phyloP scores from a whole-genome alignment of 2,888 invertebrate genomes.

The Synergus itoensis region DNA sequence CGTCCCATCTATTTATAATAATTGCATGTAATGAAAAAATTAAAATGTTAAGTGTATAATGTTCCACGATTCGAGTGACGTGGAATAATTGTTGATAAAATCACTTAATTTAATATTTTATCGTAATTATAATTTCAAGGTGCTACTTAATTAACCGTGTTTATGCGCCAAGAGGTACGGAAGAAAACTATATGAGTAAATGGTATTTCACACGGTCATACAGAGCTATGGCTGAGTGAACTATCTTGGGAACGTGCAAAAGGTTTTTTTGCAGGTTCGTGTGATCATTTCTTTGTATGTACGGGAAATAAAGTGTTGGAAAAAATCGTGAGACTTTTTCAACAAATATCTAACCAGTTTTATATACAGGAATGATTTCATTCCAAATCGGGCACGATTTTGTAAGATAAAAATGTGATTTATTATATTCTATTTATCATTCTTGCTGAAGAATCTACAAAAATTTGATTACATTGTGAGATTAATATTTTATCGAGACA shows the following conservation, averaged over 20 bases:
- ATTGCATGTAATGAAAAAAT: neutral
- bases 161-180: slow-evolving; percentile 1
- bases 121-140: slow-evolving; percentile 37
- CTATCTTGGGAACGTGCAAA: slow-evolving; percentile 28
- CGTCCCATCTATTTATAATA: neutral
- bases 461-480: no score
- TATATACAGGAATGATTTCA: no score
- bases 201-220: slow-evolving; percentile 17
- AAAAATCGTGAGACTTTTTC: neutral
- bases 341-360: neutral
- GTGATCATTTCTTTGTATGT: slow-evolving; percentile 13
- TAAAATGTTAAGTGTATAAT: neutral
- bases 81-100: slow-evolving; percentile 2
- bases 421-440: no score
- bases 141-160: slow-evolving; percentile 27
- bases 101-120: slow-evolving; percentile 23
- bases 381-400: no score
- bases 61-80: neutral
- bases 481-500: neutral
- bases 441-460: no score
- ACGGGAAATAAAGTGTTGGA: neutral
- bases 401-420: no score
- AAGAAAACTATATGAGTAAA: slow-evolving; percentile 25
- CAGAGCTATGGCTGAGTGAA: neutral
- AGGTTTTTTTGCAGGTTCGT: neutral